Evolutionary conservation across 64 coral and sea anemone species (phyloP).

Genomic region (Montipora foliosa): DNA sequence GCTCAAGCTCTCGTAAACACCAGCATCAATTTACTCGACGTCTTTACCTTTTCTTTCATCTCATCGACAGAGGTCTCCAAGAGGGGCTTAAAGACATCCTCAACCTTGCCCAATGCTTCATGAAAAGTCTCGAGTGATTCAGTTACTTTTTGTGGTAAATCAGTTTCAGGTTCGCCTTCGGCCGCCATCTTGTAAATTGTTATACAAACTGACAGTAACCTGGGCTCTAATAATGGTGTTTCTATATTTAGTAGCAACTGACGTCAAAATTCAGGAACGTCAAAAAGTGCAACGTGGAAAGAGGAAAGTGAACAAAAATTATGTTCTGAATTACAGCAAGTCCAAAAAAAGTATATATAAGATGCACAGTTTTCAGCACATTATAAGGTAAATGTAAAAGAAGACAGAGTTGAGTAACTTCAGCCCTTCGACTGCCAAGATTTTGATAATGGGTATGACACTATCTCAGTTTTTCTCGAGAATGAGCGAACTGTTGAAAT

Average conservation of each 20-base stretch:
- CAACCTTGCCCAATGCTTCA: constrained; percentile 84
- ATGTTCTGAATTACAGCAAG: neutral
- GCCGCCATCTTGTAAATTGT: constrained; percentile 84
- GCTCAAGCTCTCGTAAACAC: too few relatives aligned
- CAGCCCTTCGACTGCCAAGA: too few relatives aligned
- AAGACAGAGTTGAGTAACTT: neutral
- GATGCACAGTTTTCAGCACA: neutral
- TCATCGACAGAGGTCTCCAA: neutral
- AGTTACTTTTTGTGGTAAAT: constrained; percentile 90
- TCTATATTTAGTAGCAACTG: constrained; percentile 24
- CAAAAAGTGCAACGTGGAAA: neutral
- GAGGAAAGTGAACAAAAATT: neutral
- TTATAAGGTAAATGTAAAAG: neutral
- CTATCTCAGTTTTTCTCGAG: too few relatives aligned
- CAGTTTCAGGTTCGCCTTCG: constrained; percentile 68
- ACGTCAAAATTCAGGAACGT: neutral
- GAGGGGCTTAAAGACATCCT: constrained; percentile 30
- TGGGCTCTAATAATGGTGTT: neutral
- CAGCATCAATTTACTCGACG: too few relatives aligned
- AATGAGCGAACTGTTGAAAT: too few relatives aligned
- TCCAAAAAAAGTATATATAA: neutral
- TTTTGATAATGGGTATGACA: too few relatives aligned
- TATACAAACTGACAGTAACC: neutral
- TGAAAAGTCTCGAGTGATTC: constrained; percentile 91
- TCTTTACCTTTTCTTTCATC: too few relatives aligned